Conservation (phyloP, 2,797 vertebrate genomes). For the Synaphobranchus kaupii region DNA sequence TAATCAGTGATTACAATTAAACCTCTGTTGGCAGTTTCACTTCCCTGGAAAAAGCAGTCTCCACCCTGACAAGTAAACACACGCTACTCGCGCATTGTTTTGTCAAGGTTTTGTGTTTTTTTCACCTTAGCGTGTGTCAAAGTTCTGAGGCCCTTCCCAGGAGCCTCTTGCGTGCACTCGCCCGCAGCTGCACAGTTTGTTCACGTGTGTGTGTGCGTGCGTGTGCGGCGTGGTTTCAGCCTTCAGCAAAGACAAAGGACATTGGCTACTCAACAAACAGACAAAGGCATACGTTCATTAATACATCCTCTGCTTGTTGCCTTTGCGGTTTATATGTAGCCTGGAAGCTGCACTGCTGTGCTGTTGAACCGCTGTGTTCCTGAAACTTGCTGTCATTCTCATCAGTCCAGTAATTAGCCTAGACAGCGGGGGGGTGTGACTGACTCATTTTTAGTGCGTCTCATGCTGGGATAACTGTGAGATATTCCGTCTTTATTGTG, state of each 20-base stretch:
- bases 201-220: not conserved
- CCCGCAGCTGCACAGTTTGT: not conserved
- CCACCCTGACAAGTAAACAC: not conserved
- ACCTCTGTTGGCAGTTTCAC: not conserved
- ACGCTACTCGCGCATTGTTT: not conserved
- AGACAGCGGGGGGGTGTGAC: slow-evolving; percentile 44
- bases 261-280: not conserved
- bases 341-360: not conserved
- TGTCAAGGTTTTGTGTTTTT: not conserved
- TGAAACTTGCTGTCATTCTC: slow-evolving; percentile 50
- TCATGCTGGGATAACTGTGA: slow-evolving; percentile 55
- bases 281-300: not conserved
- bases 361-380: not conserved
- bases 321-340: not conserved
- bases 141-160: not conserved
- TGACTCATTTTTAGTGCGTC: slow-evolving; percentile 45
- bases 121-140: not conserved
- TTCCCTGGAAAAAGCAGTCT: not conserved
- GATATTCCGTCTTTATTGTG: slow-evolving; percentile 33
- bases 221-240: not conserved
- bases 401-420: slow-evolving; percentile 67
- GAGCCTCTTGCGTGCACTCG: not conserved
- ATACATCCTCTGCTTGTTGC: not conserved
- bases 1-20: slow-evolving; percentile 8
- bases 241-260: not conserved